phyloP scores from a whole-genome alignment of 1,140 invertebrate species.

The Grapholita molesta region DNA sequence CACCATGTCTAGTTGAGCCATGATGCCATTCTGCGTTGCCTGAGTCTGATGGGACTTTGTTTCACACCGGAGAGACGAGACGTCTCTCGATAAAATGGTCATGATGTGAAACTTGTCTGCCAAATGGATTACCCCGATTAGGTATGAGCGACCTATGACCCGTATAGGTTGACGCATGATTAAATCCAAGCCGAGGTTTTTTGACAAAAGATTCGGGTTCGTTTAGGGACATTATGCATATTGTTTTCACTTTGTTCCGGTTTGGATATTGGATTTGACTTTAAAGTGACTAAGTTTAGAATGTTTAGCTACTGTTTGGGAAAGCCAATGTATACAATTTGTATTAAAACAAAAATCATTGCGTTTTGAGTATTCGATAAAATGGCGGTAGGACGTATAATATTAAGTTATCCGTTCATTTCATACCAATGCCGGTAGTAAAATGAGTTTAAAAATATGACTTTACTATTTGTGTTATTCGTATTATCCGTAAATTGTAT shows the following conservation, averaged over 20 bases:
- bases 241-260: neutral
- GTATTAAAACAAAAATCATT: neutral
- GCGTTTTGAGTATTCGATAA: neutral
- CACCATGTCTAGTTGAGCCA: conserved; percentile 47
- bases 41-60: conserved; percentile 14
- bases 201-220: conserved; percentile 20
- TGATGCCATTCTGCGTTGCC: conserved; percentile 32
- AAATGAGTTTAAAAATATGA: no score
- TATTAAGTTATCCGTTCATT: neutral
- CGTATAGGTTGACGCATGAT: conserved; percentile 62
- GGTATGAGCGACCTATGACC: conserved; percentile 61
- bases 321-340: neutral
- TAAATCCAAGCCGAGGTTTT: conserved; percentile 31
- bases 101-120: conserved; percentile 60
- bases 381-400: no score
- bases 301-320: neutral
- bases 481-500: neutral
- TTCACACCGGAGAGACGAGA: neutral
- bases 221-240: neutral
- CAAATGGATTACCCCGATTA: conserved; percentile 71
- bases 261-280: neutral
- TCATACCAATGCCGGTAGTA: no score
- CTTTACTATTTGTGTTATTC: no score
- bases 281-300: neutral
- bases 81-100: conserved; percentile 46